Conservation (phyloP, 2,888 invertebrate species). For the Callimorpha dominula region DNA sequence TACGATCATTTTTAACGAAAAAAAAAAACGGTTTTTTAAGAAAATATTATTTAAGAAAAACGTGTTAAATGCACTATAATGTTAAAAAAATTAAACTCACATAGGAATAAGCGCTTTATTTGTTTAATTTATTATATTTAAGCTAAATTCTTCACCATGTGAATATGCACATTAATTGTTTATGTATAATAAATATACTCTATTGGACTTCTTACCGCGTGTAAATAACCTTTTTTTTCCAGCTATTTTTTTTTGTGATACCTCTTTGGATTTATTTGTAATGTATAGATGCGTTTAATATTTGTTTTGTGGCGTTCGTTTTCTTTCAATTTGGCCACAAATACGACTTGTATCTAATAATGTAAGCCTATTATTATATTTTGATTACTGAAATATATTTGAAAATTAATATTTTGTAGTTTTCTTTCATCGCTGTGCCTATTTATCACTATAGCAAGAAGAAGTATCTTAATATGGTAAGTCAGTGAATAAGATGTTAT, state of each 20-base stretch:
- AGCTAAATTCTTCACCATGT: constrained; percentile 72
- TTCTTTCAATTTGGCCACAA: constrained; percentile 67
- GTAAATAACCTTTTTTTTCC: constrained; percentile 63
- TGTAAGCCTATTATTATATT: constrained; percentile 87
- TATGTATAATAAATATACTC: constrained; percentile 72
- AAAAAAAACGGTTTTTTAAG: constrained; percentile 27
- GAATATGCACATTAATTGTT: constrained; percentile 77
- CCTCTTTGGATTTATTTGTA: constrained; percentile 45
- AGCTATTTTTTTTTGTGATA: constrained; percentile 58
- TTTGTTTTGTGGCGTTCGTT: constrained; percentile 52
- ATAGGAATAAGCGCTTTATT: constrained; percentile 59
- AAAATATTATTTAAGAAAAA: constrained; percentile 44
- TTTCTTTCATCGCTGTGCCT: background rate
- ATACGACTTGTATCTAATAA: constrained; percentile 86
- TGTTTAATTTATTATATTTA: constrained; percentile 62
- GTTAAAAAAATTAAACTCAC: constrained; percentile 70
- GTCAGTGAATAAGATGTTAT: no score
- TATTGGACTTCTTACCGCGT: constrained; percentile 70
- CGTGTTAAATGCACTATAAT: constrained; percentile 70
- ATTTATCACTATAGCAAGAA: no score
- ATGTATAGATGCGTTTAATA: constrained; percentile 50
- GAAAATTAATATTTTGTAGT: constrained; percentile 65
- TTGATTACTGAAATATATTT: constrained; percentile 87
- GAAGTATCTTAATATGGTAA: no score
- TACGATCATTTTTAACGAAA: constrained; percentile 50